phyloP scores from a whole-genome alignment of 2,797 vertebrate species.

The Hipposideros larvatus region DNA sequence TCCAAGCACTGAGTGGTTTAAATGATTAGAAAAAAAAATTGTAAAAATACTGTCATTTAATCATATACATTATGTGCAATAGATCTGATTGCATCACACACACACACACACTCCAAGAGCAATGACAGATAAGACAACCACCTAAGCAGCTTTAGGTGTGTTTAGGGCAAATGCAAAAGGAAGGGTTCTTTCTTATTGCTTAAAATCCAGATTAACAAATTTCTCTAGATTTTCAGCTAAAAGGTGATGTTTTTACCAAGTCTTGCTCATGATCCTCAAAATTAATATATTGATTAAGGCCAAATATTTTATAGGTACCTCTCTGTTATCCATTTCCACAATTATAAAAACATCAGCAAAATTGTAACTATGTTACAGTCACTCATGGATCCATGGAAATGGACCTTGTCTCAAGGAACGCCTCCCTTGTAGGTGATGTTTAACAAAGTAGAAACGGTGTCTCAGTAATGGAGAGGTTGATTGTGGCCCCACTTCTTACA shows the following conservation, averaged over 20 bases:
- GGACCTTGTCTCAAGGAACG: neutral
- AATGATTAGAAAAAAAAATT: conserved; percentile 1
- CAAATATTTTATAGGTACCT: neutral
- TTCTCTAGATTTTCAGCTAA: conserved; percentile 30
- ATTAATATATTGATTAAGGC: neutral
- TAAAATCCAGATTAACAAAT: neutral
- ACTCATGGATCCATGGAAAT: neutral
- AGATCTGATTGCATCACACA: neutral
- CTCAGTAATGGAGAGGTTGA: neutral
- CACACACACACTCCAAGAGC: neutral
- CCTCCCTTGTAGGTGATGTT: neutral
- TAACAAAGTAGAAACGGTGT: neutral
- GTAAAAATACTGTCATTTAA: neutral
- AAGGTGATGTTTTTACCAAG: neutral
- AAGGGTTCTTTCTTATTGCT: neutral
- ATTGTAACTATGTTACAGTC: neutral
- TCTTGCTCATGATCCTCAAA: conserved; percentile 13
- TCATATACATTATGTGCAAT: neutral
- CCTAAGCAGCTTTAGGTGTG: neutral
- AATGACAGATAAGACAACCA: neutral
- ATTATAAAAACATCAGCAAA: neutral
- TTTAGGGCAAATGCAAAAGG: neutral
- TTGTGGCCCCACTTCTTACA: neutral
- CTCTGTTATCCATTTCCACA: conserved; percentile 7
- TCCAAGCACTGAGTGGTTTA: neutral